Conservation (phyloP, 1,140 invertebrate species). For the Charaxes varanes region DNA sequence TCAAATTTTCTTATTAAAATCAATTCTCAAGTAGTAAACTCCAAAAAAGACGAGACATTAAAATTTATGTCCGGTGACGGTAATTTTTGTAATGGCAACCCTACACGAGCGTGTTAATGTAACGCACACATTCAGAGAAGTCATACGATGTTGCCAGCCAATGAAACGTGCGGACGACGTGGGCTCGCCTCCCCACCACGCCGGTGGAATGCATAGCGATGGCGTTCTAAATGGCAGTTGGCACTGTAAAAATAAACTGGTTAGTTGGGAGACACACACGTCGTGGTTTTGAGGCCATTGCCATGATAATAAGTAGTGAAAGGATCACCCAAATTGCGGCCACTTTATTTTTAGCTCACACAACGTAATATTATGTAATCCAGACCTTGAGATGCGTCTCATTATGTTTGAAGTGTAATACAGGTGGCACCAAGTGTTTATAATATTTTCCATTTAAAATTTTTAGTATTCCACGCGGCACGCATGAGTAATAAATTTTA, state of each 20-base stretch:
- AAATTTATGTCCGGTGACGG: too few species aligned
- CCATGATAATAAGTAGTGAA: slow-evolving; percentile 24
- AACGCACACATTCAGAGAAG: slow-evolving; percentile 50
- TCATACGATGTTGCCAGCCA: slow-evolving; percentile 62
- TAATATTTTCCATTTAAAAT: too few species aligned
- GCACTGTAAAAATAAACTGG: slow-evolving; percentile 66
- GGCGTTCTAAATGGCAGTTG: slow-evolving; percentile 48
- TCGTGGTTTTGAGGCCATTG: slow-evolving; percentile 45
- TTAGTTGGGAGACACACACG: slow-evolving; percentile 24
- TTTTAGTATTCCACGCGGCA: too few species aligned
- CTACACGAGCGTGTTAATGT: slow-evolving; percentile 2
- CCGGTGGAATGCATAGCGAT: slow-evolving; percentile 45
- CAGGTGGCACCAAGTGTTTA: too few species aligned
- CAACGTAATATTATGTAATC: too few species aligned
- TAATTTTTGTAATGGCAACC: too few species aligned
- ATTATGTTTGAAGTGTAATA: too few species aligned
- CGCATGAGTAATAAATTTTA: too few species aligned
- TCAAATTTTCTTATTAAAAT: too few species aligned
- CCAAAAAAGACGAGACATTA: too few species aligned
- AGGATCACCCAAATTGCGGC: slow-evolving; percentile 10
- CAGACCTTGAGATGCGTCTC: too few species aligned
- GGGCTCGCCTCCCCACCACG: slow-evolving; percentile 65
- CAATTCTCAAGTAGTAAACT: too few species aligned
- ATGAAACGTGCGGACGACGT: slow-evolving; percentile 43
- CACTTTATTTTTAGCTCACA: slow-evolving; percentile 1